Evolutionary conservation across 2,888 invertebrate species (phyloP).

Genomic region (Mimachlamys varia): DNA sequence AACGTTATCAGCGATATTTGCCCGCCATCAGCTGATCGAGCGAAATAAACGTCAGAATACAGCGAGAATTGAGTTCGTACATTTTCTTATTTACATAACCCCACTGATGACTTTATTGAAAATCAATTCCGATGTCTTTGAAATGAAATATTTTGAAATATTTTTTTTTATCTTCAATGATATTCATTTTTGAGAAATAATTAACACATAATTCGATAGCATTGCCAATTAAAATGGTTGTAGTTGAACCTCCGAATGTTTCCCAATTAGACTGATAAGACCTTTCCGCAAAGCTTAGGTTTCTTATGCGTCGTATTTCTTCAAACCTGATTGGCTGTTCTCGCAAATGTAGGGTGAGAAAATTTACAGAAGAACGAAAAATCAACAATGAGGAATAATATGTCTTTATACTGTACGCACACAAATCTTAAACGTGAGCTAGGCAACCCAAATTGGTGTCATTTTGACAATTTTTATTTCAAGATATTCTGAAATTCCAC

Average conservation of each 20-base stretch:
- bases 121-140: neutral
- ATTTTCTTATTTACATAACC: neutral
- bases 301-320: too few species aligned
- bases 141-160: neutral
- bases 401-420: too few species aligned
- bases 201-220: neutral
- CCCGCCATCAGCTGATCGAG: neutral
- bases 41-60: neutral
- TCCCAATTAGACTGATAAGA: neutral
- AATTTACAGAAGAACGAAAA: too few species aligned
- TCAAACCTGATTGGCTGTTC: too few species aligned
- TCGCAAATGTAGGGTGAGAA: too few species aligned
- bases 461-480: too few species aligned
- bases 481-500: too few species aligned
- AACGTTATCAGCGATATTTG: neutral
- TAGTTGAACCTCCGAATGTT: neutral
- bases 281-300: too few species aligned
- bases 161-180: neutral
- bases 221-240: neutral
- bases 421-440: too few species aligned
- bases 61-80: neutral
- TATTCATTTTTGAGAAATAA: neutral
- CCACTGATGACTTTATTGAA: neutral
- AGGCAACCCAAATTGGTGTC: too few species aligned
- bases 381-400: too few species aligned